phyloP scores from a whole-genome alignment of 37 sponge, comb jelly and placozoan genomes.

The Geodia barretti region DNA sequence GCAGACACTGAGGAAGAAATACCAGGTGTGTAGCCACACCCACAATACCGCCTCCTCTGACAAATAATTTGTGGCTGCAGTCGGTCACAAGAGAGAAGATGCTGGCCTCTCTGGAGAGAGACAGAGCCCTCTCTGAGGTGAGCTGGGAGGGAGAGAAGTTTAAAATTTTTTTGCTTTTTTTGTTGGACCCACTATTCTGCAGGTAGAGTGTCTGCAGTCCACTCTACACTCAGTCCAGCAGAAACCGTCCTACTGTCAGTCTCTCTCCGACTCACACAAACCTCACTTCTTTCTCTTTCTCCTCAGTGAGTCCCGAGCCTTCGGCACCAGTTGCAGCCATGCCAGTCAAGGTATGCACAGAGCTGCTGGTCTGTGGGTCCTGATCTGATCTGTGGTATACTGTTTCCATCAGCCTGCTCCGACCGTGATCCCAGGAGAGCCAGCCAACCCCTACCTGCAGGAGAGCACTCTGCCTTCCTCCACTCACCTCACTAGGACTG shows the following conservation, averaged over 20 bases:
- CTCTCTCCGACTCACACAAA: too few relatives aligned
- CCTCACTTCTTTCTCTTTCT: too few relatives aligned
- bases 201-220: slow-evolving; percentile 73
- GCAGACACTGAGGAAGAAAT: slow-evolving; percentile 65
- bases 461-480: slow-evolving; percentile 37
- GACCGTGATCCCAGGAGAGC: slow-evolving; percentile 48
- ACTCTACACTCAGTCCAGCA: slow-evolving; percentile 64
- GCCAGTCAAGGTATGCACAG: slow-evolving; percentile 8
- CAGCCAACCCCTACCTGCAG: slow-evolving; percentile 50
- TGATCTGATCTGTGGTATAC: too few relatives aligned
- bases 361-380: too few relatives aligned
- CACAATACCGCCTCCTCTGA: background rate
- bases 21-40: slow-evolving; percentile 46
- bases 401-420: background rate
- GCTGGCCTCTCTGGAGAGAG: slow-evolving; percentile 81
- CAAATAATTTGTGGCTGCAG: slow-evolving; percentile 21
- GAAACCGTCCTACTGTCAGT: background rate
- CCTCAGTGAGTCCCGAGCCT: slow-evolving; percentile 3
- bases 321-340: background rate
- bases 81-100: slow-evolving; percentile 79
- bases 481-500: slow-evolving; percentile 77
- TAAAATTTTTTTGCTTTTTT: background rate
- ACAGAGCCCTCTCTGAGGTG: slow-evolving; percentile 72
- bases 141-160: background rate
- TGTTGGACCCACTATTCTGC: too few relatives aligned